Evolutionary conservation across 2,113 vertebrate genomes (phyloP).

Genomic region (Coptodon rendalli): DNA sequence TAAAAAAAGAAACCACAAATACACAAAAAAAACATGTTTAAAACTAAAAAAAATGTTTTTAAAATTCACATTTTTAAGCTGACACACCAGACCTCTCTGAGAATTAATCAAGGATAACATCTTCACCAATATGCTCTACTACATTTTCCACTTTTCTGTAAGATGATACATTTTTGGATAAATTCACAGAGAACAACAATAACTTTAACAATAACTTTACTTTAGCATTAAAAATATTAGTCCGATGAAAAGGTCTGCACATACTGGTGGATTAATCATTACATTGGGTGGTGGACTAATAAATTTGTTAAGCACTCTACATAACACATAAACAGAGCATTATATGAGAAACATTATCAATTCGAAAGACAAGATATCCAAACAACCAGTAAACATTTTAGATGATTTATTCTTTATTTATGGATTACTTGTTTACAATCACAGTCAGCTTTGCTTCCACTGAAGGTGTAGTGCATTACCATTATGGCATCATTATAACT

Average conservation of each 20-base stretch:
- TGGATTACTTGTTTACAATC: not conserved
- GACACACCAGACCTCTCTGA: not conserved
- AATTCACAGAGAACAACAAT: not conserved
- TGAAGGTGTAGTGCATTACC: not conserved
- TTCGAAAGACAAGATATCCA: not conserved
- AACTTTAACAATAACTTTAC: not conserved
- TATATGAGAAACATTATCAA: not conserved
- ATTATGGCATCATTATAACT: not conserved
- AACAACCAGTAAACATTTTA: not conserved
- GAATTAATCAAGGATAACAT: not conserved
- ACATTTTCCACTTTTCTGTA: not conserved
- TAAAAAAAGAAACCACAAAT: not conserved
- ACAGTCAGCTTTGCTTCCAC: not conserved
- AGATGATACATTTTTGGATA: not conserved
- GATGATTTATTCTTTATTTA: not conserved
- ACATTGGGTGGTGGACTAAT: not conserved
- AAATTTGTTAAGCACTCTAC: not conserved
- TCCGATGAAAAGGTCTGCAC: not conserved
- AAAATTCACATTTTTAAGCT: not conserved
- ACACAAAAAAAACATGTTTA: not conserved
- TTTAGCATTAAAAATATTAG: not conserved
- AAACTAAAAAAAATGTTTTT: not conserved
- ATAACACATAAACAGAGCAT: not conserved
- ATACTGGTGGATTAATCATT: not conserved
- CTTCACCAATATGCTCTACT: not conserved